phyloP scores from a whole-genome alignment of 2,797 vertebrate species.

The Acipenser transmontanus region DNA sequence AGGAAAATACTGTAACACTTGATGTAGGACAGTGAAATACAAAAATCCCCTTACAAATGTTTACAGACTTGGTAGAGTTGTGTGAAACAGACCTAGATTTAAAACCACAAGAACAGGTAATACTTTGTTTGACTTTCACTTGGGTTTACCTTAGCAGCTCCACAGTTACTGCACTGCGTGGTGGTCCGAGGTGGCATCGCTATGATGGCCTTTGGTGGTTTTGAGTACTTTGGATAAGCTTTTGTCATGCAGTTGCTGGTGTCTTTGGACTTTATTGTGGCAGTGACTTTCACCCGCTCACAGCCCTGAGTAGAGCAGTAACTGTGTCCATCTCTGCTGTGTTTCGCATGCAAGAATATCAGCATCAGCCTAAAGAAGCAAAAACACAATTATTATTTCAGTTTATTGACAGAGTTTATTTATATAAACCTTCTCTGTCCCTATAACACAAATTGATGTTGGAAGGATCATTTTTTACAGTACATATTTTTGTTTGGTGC shows the following conservation, averaged over 20 bases:
- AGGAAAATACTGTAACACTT: no score
- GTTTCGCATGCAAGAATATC: slow-evolving; percentile 79
- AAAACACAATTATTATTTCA: background rate
- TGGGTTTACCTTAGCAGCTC: slow-evolving; percentile 72
- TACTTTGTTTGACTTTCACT: background rate
- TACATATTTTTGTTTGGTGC: no score
- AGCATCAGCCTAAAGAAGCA: slow-evolving; percentile 72
- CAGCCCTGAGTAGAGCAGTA: slow-evolving; percentile 93
- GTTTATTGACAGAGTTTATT: no score
- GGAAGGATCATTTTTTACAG: no score
- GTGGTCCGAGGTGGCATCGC: slow-evolving; percentile 67
- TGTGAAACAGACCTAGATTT: background rate
- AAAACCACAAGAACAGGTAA: background rate
- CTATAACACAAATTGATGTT: no score
- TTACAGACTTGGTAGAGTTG: background rate
- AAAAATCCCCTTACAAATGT: background rate
- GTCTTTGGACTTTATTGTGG: slow-evolving; percentile 67
- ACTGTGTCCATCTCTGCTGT: slow-evolving; percentile 80
- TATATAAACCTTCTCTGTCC: no score
- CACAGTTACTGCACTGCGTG: slow-evolving; percentile 67
- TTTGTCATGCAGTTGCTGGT: slow-evolving; percentile 79
- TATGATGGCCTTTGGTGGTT: slow-evolving; percentile 55
- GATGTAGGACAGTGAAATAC: background rate
- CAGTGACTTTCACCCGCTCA: slow-evolving; percentile 84
- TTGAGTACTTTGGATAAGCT: slow-evolving; percentile 80